phyloP scores from a whole-genome alignment of 2,113 vertebrate species.

The Leiothrix lutea region DNA sequence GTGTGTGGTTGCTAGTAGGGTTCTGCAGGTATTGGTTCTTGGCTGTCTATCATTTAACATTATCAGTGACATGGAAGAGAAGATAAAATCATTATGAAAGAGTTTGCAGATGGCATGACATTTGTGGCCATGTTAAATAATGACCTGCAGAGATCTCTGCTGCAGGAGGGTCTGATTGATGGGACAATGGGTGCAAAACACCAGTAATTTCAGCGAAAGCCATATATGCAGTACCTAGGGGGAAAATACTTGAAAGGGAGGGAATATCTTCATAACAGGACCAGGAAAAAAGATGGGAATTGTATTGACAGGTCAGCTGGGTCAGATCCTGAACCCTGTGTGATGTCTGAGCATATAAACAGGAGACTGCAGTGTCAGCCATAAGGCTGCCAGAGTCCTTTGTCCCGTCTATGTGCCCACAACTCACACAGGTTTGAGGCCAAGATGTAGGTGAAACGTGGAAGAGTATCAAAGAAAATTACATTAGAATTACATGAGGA shows the following conservation, averaged over 20 bases:
- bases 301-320: background rate
- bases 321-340: background rate
- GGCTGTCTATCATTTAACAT: background rate
- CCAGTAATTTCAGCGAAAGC: background rate
- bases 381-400: background rate
- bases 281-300: background rate
- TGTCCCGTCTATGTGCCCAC: background rate
- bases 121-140: background rate
- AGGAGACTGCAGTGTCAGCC: background rate
- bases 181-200: background rate
- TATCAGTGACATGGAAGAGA: slow-evolving; percentile 23
- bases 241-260: background rate
- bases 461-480: background rate
- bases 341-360: background rate
- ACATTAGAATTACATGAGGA: background rate
- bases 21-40: slow-evolving; percentile 11
- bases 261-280: background rate
- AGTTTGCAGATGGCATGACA: background rate
- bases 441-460: background rate
- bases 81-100: background rate
- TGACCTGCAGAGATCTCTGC: background rate
- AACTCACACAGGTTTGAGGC: background rate
- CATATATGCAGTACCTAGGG: too few species aligned
- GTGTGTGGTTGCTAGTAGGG: background rate
- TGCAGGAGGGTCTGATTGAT: background rate